Evolutionary conservation across 1,140 invertebrate genomes (phyloP).

Genomic region (Nautilus pompilius): DNA sequence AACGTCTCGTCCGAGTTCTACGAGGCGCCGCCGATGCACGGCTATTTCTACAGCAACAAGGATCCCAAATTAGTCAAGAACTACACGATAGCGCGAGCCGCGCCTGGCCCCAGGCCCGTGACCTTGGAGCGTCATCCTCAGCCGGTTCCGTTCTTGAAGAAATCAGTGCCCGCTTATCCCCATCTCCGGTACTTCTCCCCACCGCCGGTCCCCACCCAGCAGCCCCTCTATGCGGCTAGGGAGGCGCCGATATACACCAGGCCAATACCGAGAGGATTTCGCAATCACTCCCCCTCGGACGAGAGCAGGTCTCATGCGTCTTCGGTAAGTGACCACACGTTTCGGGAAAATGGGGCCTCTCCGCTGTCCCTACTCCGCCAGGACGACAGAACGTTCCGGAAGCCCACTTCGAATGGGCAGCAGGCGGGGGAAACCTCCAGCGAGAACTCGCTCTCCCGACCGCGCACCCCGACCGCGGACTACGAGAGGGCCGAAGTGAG

Average conservation of each 20-base stretch:
- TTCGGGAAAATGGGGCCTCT: constrained; percentile 14
- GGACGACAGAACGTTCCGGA: constrained; percentile 16
- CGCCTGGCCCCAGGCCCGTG: constrained; percentile 5
- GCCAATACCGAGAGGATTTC: constrained; percentile 17
- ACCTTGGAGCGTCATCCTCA: constrained; percentile 4
- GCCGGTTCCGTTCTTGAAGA: neutral
- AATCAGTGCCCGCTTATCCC: neutral
- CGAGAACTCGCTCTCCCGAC: constrained; percentile 23
- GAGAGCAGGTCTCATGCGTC: constrained; percentile 15
- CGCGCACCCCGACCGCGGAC: constrained; percentile 38
- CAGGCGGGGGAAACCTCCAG: constrained; percentile 23
- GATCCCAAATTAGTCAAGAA: constrained; percentile 31
- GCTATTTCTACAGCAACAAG: constrained; percentile 43
- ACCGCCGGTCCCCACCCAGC: constrained; percentile 1
- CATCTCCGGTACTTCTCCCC: neutral
- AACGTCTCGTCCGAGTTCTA: constrained; percentile 37
- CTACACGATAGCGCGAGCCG: constrained; percentile 29
- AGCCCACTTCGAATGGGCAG: constrained; percentile 15
- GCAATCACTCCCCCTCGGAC: constrained; percentile 10
- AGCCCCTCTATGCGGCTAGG: neutral
- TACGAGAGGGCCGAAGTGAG: constrained; percentile 23
- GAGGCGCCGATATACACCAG: neutral
- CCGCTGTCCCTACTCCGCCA: constrained; percentile 10
- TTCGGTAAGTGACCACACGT: constrained; percentile 15
- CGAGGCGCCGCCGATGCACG: constrained; percentile 31